A percentile compares a stretch with the other conserved stretches of the same genome.
phyloP scores from a whole-genome alignment of 2,888 invertebrate genomes.

The Girardia tigrina region DNA sequence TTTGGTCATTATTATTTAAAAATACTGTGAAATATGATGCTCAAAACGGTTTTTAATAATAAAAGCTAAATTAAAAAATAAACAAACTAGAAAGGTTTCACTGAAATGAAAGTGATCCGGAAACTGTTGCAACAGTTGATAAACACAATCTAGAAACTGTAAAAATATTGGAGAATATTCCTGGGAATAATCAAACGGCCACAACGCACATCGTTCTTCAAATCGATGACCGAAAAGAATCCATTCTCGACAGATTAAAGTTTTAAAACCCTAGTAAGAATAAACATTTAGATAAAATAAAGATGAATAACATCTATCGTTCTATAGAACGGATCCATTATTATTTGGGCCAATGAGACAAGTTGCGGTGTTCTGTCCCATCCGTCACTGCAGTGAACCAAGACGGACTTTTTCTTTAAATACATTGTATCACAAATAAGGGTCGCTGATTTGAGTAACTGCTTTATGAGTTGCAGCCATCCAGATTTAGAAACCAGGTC shows the following conservation, averaged over 20 bases:
- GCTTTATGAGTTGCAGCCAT: slow-evolving; percentile 78
- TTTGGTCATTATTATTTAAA: no score
- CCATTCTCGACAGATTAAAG: slow-evolving; percentile 87
- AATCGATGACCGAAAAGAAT: slow-evolving; percentile 94
- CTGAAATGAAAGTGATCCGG: slow-evolving; percentile 89
- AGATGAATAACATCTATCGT: slow-evolving; percentile 61
- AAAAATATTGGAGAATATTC: slow-evolving; percentile 91
- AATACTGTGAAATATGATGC: no score
- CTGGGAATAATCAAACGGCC: slow-evolving; percentile 64
- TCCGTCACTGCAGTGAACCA: slow-evolving; percentile 94
- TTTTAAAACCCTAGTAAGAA: slow-evolving; percentile 67
- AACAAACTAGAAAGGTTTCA: slow-evolving; percentile 70
- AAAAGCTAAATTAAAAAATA: slow-evolving; percentile 31
- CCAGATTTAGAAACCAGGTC: slow-evolving; percentile 71
- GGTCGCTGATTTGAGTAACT: slow-evolving; percentile 66
- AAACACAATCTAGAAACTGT: slow-evolving; percentile 90
- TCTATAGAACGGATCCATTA: slow-evolving; percentile 82
- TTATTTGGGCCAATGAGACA: slow-evolving; percentile 75
- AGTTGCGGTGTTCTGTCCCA: slow-evolving; percentile 98
- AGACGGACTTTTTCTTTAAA: slow-evolving; percentile 68
- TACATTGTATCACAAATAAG: slow-evolving; percentile 62
- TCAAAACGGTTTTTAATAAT: no score
- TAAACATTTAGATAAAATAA: slow-evolving; percentile 26
- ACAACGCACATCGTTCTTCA: slow-evolving; percentile 68
- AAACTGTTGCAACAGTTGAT: slow-evolving; percentile 74